Conservation (phyloP, 2,113 vertebrate genomes). For the Tinamus guttatus region DNA sequence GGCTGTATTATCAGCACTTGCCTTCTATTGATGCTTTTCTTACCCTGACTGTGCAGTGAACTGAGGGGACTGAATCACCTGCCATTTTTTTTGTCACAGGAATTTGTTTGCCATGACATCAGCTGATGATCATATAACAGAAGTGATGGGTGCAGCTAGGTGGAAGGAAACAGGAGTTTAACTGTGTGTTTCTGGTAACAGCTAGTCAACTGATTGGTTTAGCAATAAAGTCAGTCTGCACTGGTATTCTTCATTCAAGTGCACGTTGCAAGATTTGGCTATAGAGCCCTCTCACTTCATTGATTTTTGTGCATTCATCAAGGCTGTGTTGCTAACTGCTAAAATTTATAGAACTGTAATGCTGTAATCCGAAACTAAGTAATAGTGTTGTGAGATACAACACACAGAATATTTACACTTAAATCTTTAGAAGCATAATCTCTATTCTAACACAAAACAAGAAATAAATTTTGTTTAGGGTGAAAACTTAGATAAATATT, state of each 20-base stretch:
- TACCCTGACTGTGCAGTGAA: not conserved
- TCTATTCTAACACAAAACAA: not conserved
- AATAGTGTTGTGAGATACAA: not conserved
- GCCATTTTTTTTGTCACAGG: not conserved
- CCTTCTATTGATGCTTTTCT: not conserved
- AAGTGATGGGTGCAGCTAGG: not conserved
- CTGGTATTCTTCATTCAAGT: not conserved
- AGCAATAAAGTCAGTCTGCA: not conserved
- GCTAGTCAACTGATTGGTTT: not conserved
- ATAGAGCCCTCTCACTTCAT: not conserved
- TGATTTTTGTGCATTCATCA: not conserved
- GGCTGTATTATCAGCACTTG: not conserved
- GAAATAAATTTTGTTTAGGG: not conserved
- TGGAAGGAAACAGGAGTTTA: not conserved
- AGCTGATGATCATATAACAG: not conserved
- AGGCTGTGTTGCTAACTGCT: not conserved
- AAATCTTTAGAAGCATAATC: not conserved
- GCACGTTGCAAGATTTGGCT: not conserved
- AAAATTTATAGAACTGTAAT: not conserved
- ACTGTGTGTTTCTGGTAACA: not conserved
- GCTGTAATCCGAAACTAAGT: not conserved
- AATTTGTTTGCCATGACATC: not conserved
- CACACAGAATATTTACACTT: not conserved
- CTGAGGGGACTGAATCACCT: not conserved
- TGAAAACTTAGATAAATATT: not conserved